Evolutionary conservation across 1,140 invertebrate species (phyloP).

Genomic region (Drosophila melanica): DNA sequence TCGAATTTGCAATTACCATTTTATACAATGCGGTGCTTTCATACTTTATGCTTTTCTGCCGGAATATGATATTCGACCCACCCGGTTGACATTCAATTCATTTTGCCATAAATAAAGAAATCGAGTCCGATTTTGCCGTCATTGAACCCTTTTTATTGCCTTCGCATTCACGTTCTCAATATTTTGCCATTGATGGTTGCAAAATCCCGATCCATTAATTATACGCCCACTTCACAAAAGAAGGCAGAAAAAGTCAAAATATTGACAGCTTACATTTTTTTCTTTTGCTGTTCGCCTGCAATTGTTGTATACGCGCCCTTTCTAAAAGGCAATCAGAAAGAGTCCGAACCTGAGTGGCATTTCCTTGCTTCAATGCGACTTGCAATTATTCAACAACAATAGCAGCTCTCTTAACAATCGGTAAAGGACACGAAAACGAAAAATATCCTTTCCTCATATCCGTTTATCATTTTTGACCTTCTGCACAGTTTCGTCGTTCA

Average conservation of each 20-base stretch:
- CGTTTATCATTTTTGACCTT: slow-evolving; percentile 84
- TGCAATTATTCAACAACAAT: slow-evolving; percentile 78
- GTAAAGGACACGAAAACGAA: slow-evolving; percentile 53
- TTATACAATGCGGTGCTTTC: slow-evolving; percentile 58
- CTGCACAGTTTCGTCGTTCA: slow-evolving; percentile 54
- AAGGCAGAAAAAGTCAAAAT: slow-evolving; percentile 82
- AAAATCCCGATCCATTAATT: slow-evolving; percentile 75
- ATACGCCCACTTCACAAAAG: slow-evolving; percentile 81
- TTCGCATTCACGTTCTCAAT: slow-evolving; percentile 61
- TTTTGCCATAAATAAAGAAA: slow-evolving; percentile 81
- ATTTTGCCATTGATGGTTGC: slow-evolving; percentile 66
- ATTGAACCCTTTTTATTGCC: slow-evolving; percentile 66
- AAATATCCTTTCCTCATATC: slow-evolving; percentile 80
- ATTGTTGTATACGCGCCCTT: slow-evolving; percentile 46
- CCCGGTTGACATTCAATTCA: slow-evolving; percentile 82
- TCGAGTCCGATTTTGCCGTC: slow-evolving; percentile 27
- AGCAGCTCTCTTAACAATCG: slow-evolving; percentile 53
- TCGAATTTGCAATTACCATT: slow-evolving; percentile 59
- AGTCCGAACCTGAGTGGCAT: slow-evolving; percentile 22
- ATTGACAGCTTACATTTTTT: slow-evolving; percentile 81
- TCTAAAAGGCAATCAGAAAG: slow-evolving; percentile 14
- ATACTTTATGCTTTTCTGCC: slow-evolving; percentile 57
- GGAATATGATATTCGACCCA: slow-evolving; percentile 75
- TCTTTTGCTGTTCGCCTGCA: slow-evolving; percentile 40
- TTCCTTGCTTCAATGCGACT: slow-evolving; percentile 39